Evolutionary conservation across 2,113 vertebrate species (phyloP).

Genomic region (Eretmochelys imbricata): DNA sequence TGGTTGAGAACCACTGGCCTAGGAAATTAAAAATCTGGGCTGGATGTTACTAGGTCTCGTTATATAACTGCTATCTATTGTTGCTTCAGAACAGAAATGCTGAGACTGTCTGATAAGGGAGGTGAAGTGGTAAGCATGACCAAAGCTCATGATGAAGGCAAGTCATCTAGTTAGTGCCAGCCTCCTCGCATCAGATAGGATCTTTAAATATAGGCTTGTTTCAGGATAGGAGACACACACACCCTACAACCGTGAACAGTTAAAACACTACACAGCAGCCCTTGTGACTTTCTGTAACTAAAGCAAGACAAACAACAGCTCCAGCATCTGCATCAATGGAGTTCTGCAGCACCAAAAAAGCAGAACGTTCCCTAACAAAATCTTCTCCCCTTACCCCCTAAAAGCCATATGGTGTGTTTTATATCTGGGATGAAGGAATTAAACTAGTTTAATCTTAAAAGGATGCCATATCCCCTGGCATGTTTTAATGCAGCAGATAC

Average conservation of each 20-base stretch:
- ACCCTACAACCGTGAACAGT: background rate
- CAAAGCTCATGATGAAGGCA: background rate
- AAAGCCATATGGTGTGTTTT: background rate
- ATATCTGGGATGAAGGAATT: background rate
- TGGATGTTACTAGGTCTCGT: background rate
- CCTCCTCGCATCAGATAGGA: background rate
- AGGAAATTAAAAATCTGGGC: background rate
- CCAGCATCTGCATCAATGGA: background rate
- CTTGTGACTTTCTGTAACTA: background rate
- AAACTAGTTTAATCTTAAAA: background rate
- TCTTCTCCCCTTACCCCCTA: background rate
- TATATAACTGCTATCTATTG: background rate
- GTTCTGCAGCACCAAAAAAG: background rate
- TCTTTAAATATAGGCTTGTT: background rate
- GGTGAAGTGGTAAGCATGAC: background rate
- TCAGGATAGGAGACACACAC: background rate
- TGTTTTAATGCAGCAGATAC: background rate
- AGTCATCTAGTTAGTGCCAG: background rate
- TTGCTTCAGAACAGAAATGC: background rate
- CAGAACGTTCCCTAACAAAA: background rate
- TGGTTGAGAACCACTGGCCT: no score
- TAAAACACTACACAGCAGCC: background rate
- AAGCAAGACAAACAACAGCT: background rate
- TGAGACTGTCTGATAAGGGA: rapidly evolving
- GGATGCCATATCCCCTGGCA: background rate